phyloP scores from a whole-genome alignment of 2,797 vertebrate species.

The Naso thynnoides region DNA sequence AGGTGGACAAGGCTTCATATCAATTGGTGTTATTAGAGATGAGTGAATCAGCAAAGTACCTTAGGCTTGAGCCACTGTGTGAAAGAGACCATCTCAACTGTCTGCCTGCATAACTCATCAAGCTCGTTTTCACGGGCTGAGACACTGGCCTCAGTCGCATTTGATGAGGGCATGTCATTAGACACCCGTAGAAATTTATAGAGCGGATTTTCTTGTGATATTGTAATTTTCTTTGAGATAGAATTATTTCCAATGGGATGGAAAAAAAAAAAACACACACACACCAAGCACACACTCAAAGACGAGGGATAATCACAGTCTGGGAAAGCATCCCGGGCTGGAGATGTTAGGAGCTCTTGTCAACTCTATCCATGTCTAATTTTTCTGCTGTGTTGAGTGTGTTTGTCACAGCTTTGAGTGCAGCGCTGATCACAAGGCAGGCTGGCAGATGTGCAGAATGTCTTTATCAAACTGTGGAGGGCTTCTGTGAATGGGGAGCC shows the following conservation, averaged over 20 bases:
- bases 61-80: conserved; percentile 34
- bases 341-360: conserved; percentile 61
- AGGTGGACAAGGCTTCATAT: conserved; percentile 65
- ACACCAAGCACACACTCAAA: conserved; percentile 30
- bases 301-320: conserved; percentile 61
- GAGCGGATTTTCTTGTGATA: conserved; percentile 51
- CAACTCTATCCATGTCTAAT: conserved; percentile 64
- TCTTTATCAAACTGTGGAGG: conserved; percentile 27
- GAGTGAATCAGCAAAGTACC: conserved; percentile 57
- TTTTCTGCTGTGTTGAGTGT: conserved; percentile 60
- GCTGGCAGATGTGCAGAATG: conserved; percentile 64
- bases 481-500: conserved; percentile 39
- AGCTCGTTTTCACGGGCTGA: conserved; percentile 26
- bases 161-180: conserved; percentile 45
- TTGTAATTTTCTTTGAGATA: conserved; percentile 62
- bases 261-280: neutral
- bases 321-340: conserved; percentile 65
- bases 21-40: conserved; percentile 59
- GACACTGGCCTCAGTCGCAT: conserved; percentile 26
- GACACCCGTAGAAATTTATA: conserved; percentile 56
- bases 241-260: conserved; percentile 45
- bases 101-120: conserved; percentile 48
- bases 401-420: conserved; percentile 69
- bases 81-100: conserved; percentile 50
- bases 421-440: conserved; percentile 54